Conservation (phyloP, 2,797 vertebrate genomes). For the Martes flavigula region DNA sequence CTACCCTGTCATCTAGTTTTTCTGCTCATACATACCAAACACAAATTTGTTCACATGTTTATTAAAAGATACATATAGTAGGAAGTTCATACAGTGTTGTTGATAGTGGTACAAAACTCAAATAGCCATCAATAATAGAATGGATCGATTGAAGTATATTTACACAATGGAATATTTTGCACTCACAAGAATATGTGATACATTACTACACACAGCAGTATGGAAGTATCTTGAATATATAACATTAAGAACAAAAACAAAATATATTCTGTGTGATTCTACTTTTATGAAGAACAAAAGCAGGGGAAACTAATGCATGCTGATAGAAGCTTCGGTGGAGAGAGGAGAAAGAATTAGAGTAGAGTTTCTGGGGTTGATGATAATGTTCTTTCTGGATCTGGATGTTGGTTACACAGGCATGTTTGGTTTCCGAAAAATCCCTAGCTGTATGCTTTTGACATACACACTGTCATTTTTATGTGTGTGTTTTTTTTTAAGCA, state of each 20-base stretch:
- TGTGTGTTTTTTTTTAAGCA: not conserved
- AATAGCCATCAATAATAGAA: not conserved
- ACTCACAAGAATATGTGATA: not conserved
- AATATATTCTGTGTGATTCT: not conserved
- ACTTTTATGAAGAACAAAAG: not conserved
- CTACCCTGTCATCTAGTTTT: not conserved
- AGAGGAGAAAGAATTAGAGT: not conserved
- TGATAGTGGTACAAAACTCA: not conserved
- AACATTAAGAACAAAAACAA: slow-evolving; percentile 18
- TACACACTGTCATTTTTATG: not conserved
- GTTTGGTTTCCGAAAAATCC: slow-evolving; percentile 13
- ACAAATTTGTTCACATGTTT: not conserved
- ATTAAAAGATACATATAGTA: not conserved
- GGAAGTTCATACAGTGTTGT: not conserved
- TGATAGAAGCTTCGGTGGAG: not conserved
- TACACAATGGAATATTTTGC: not conserved
- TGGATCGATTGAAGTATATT: not conserved
- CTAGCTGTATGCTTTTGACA: not conserved
- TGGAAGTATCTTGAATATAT: not conserved
- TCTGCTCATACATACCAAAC: not conserved
- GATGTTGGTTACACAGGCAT: not conserved
- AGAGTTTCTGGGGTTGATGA: not conserved
- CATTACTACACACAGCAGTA: not conserved
- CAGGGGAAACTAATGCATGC: not conserved
- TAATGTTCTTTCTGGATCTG: not conserved